Evolutionary conservation across 92 coral and sea anemone species (phyloP), one percentile per base, ranked within the genome.

Genomic region (Phenganax stokvisi): DNA sequence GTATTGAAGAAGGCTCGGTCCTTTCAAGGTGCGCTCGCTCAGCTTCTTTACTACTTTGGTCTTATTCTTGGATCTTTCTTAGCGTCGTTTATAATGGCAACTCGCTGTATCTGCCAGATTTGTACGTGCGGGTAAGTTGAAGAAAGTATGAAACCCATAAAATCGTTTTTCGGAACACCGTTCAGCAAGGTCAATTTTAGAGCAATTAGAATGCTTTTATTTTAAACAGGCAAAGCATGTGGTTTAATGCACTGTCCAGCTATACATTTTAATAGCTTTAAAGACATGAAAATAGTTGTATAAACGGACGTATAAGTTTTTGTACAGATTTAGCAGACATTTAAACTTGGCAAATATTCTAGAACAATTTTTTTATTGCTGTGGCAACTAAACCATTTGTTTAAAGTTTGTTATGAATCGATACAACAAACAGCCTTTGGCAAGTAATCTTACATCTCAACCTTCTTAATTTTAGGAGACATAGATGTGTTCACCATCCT

Each of bases 61-160:
- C 57, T 31, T 76, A 60, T 69, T 55, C 81, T 77, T 80, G 80
- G 63, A 20, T 57, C 30, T 27, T 57, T 60, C 61, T 56, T 44
- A 59, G 53, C 54, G 65, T 28, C 63, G 54, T 47, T 30, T 51
- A 44, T 25, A 67, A 87, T 92, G 51, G 87, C 88, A 57, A 85
- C 96, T 44, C 91, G 88, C 61, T 96, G 99, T 86, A 92, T 96
- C 65, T 96, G 99, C 79, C 99, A 96, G 85, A 96, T 96, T 66
- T 96, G 99, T 85, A 96, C 90, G 6, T 96, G 99, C 85, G 99
- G 99, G 99, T 96, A 82, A 90, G 99, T 86, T 51, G 17, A 72
- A 17, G 1, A n/a, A 30, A 68, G 12, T n/a, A 6, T 29, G 29
- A 30, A 12, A 30, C 54, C 12, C 16, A 13, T 12, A 37, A 1